phyloP scores from a whole-genome alignment of 2,888 invertebrate species.

The Polydrusus pterygomalis region DNA sequence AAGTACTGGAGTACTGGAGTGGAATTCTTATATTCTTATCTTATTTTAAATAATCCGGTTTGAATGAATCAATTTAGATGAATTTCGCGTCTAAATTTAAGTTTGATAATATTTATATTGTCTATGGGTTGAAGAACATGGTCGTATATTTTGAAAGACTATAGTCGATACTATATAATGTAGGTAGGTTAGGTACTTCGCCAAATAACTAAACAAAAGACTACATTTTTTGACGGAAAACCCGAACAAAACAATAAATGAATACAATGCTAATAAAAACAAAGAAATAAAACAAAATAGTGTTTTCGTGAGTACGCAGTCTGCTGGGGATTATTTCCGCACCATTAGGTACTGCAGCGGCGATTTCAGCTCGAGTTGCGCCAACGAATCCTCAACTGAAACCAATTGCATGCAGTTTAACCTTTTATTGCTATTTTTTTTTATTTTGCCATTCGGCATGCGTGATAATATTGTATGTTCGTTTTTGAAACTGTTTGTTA shows the following conservation, averaged over 20 bases:
- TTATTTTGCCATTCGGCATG: constrained; percentile 13
- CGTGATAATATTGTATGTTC: neutral
- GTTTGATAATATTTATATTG: too few relatives aligned
- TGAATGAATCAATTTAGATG: too few relatives aligned
- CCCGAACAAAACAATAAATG: constrained; percentile 5
- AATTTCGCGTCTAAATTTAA: too few relatives aligned
- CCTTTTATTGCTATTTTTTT: constrained; percentile 34
- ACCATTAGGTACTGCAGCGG: constrained; percentile 27
- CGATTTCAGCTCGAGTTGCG: constrained; percentile 15
- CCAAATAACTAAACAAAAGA: neutral
- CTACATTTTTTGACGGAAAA: neutral
- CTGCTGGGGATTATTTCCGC: constrained; percentile 42
- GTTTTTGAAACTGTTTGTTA: neutral
- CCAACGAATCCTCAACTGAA: constrained; percentile 14
- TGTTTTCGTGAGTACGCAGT: constrained; percentile 41
- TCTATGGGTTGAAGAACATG: too few relatives aligned
- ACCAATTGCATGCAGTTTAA: constrained; percentile 19
- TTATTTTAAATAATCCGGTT: too few relatives aligned
- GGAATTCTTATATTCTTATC: too few relatives aligned
- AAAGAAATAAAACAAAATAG: constrained; percentile 15
- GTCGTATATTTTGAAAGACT: too few relatives aligned
- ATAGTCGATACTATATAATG: too few relatives aligned
- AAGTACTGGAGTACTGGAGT: too few relatives aligned
- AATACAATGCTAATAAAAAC: constrained; percentile 3
- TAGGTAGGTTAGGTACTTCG: neutral